Evolutionary conservation across 2,888 invertebrate species (phyloP).

Genomic region (Oscheius onirici): DNA sequence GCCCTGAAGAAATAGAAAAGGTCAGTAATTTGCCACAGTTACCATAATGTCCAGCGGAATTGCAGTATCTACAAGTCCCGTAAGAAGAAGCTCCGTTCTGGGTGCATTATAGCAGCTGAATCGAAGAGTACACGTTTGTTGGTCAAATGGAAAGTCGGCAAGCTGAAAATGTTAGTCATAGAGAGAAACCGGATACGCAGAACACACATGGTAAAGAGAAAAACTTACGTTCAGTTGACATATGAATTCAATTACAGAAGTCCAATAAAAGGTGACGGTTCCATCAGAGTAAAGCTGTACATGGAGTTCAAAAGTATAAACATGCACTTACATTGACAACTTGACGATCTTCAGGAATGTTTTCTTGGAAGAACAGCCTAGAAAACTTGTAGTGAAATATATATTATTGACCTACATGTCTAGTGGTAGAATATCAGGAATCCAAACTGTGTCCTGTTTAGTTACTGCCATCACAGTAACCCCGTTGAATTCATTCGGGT

Average conservation of each 20-base stretch:
- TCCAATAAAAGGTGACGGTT: constrained; percentile 4
- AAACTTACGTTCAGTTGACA: constrained; percentile 24
- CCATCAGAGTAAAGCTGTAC: constrained; percentile 4
- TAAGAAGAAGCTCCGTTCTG: background rate
- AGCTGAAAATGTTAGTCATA: constrained; percentile 8
- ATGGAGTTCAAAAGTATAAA: background rate
- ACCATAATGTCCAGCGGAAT: background rate
- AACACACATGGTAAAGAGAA: background rate
- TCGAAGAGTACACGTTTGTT: constrained; percentile 1
- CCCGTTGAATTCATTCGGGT: background rate
- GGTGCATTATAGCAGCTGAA: constrained; percentile 16
- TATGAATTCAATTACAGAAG: constrained; percentile 8
- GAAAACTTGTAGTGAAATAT: too few relatives aligned
- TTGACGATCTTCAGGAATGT: constrained; percentile 18
- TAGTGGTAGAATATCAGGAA: constrained; percentile 10
- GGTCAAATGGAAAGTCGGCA: constrained; percentile 16
- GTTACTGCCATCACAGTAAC: background rate
- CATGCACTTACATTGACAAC: constrained; percentile 12
- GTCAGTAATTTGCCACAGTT: background rate
- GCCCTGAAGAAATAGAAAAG: background rate
- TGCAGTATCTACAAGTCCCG: background rate
- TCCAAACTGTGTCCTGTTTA: constrained; percentile 12
- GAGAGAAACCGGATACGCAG: background rate
- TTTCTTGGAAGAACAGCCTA: background rate
- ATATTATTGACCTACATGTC: constrained; percentile 1